Evolutionary conservation across 2,888 invertebrate genomes (phyloP).

Genomic region (Rhogogaster chlorosoma): DNA sequence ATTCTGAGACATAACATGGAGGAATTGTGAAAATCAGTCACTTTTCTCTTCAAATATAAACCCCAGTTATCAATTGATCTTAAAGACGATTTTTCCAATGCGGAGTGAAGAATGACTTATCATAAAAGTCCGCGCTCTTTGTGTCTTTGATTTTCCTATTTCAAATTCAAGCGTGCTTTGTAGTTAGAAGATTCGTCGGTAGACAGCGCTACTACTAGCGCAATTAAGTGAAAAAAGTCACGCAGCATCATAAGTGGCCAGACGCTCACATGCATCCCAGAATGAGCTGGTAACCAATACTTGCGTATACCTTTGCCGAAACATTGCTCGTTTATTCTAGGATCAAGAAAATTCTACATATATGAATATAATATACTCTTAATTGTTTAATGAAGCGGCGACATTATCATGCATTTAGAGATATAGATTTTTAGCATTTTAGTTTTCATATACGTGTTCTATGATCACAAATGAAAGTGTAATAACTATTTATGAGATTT

Average conservation of each 20-base stretch:
- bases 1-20: not conserved
- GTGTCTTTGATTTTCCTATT: not conserved
- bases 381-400: not conserved
- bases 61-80: not conserved
- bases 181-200: not conserved
- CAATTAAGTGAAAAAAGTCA: slow-evolving; percentile 16
- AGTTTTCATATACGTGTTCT: not conserved
- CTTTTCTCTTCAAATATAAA: not conserved
- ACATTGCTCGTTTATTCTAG: not conserved
- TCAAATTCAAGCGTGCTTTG: slow-evolving; percentile 25
- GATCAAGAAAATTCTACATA: not conserved
- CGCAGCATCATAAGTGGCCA: slow-evolving; percentile 1
- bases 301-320: not conserved
- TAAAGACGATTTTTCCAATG: not conserved
- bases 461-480: slow-evolving; percentile 13
- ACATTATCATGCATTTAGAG: not conserved
- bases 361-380: not conserved
- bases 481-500: slow-evolving; percentile 36
- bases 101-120: not conserved
- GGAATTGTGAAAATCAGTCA: not conserved
- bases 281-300: not conserved
- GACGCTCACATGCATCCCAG: not conserved
- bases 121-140: not conserved
- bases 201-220: not conserved
- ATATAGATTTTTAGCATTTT: not conserved